Percentiles rank a stretch among this genome's conserved stretches.
phyloP scores from a whole-genome alignment of 2,113 vertebrate species.

The Oreochromis spilurus region DNA sequence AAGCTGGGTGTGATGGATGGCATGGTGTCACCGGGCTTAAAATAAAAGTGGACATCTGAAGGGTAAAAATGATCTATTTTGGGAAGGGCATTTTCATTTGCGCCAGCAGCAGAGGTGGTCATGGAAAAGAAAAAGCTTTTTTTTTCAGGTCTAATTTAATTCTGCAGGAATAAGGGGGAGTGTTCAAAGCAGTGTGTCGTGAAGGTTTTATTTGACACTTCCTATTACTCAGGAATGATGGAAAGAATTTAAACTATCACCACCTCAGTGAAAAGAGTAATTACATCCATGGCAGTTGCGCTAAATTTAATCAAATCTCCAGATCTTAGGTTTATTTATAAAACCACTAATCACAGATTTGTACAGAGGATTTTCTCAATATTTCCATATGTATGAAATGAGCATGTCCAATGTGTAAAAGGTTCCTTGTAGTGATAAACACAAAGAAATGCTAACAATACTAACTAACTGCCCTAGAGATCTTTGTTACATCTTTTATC shows the following conservation, averaged over 20 bases:
- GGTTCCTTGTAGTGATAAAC: neutral
- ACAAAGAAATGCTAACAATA: too few species aligned
- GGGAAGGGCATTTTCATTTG: constrained; percentile 72
- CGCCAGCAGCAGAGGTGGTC: constrained; percentile 63
- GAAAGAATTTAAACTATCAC: constrained; percentile 49
- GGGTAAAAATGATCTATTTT: constrained; percentile 73
- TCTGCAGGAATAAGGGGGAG: constrained; percentile 50
- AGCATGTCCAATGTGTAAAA: neutral
- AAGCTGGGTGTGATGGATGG: constrained; percentile 64
- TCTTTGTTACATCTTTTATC: neutral
- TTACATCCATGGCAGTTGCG: constrained; percentile 5
- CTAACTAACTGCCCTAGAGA: neutral
- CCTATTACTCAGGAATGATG: constrained; percentile 57
- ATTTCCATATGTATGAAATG: neutral
- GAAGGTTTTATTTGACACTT: constrained; percentile 52
- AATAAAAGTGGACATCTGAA: constrained; percentile 73
- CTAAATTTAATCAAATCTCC: constrained; percentile 20
- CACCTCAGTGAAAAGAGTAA: constrained; percentile 31
- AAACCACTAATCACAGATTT: neutral
- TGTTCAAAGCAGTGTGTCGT: constrained; percentile 60
- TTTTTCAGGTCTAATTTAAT: constrained; percentile 60
- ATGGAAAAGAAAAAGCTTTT: constrained; percentile 47
- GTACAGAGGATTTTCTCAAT: neutral
- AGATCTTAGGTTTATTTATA: constrained; percentile 13
- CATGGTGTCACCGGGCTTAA: constrained; percentile 65